Conservation (phyloP, 1,140 invertebrate species). For the Lerema accius region DNA sequence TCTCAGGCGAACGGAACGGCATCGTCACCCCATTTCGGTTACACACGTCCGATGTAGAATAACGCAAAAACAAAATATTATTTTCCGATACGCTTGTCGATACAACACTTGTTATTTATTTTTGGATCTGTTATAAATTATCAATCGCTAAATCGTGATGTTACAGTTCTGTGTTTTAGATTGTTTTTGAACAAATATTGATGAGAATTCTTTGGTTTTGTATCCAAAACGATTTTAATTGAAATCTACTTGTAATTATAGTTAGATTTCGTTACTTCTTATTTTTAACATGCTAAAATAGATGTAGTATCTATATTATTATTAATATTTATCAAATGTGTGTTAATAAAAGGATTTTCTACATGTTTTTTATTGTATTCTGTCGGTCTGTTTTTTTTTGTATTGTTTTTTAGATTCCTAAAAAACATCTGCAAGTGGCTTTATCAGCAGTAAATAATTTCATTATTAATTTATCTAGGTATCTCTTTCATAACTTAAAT, state of each 20-base stretch:
- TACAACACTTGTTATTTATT: constrained; percentile 60
- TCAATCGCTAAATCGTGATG: constrained; percentile 13
- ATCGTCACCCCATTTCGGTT: constrained; percentile 60
- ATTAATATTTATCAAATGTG: too few relatives aligned
- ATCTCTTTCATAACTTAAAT: too few relatives aligned
- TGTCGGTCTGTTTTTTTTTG: too few relatives aligned
- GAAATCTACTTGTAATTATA: neutral
- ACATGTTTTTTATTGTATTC: too few relatives aligned
- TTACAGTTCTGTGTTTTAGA: constrained; percentile 2
- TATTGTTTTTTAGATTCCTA: too few relatives aligned
- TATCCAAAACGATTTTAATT: neutral
- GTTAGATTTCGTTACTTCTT: too few relatives aligned
- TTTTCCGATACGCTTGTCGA: constrained; percentile 65
- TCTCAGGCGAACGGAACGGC: constrained; percentile 48
- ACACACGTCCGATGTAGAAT: constrained; percentile 49
- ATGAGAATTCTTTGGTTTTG: neutral
- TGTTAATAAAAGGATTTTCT: too few relatives aligned
- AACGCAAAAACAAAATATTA: constrained; percentile 69
- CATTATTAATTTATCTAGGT: too few relatives aligned
- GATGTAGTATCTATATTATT: neutral
- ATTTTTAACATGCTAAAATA: too few relatives aligned
- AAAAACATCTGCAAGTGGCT: too few relatives aligned
- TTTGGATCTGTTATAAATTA: constrained; percentile 62
- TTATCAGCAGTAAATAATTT: too few relatives aligned
- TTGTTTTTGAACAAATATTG: constrained; percentile 1